Conservation (phyloP, 2,888 invertebrate species). For the Cryptocheilus praepositus region DNA sequence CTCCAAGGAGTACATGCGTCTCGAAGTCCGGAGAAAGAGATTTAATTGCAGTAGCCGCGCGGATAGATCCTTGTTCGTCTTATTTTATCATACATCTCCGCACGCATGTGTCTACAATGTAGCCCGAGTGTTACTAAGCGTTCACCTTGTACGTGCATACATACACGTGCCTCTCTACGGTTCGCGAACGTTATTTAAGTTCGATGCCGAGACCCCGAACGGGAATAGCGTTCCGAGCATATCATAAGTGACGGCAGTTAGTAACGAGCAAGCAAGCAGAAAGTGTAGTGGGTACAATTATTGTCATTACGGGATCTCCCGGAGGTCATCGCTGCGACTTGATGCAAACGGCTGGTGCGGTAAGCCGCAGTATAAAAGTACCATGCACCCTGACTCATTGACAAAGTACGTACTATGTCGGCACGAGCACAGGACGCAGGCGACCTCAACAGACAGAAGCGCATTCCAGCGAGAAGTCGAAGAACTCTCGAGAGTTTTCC, state of each 20-base stretch:
- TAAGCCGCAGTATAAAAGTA: slow-evolving; percentile 41
- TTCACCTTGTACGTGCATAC: too few relatives aligned
- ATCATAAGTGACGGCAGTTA: slow-evolving; percentile 9
- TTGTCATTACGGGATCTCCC: slow-evolving; percentile 28
- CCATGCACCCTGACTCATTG: slow-evolving; percentile 39
- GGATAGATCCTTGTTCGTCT: too few relatives aligned
- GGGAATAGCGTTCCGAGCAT: slow-evolving; percentile 4
- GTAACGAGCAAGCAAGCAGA: slow-evolving; percentile 20
- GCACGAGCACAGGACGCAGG: slow-evolving; percentile 16
- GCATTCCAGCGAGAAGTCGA: background rate
- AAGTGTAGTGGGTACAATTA: slow-evolving; percentile 23
- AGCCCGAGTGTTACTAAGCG: too few relatives aligned
- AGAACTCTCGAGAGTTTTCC: background rate
- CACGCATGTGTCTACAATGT: too few relatives aligned
- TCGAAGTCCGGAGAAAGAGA: too few relatives aligned
- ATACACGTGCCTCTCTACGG: background rate
- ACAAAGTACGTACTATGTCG: slow-evolving; percentile 35
- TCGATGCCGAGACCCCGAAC: slow-evolving; percentile 7
- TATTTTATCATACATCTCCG: too few relatives aligned
- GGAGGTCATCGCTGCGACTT: slow-evolving; percentile 31
- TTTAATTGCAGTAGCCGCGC: too few relatives aligned
- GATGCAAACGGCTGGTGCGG: slow-evolving; percentile 41
- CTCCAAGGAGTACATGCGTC: too few relatives aligned
- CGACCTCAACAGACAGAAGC: background rate
- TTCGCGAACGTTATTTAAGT: background rate